Percentiles rank a stretch among this genome's conserved stretches.
Evolutionary conservation across 2,797 vertebrate species (phyloP).

Genomic region (Sphenopsis melanotis): DNA sequence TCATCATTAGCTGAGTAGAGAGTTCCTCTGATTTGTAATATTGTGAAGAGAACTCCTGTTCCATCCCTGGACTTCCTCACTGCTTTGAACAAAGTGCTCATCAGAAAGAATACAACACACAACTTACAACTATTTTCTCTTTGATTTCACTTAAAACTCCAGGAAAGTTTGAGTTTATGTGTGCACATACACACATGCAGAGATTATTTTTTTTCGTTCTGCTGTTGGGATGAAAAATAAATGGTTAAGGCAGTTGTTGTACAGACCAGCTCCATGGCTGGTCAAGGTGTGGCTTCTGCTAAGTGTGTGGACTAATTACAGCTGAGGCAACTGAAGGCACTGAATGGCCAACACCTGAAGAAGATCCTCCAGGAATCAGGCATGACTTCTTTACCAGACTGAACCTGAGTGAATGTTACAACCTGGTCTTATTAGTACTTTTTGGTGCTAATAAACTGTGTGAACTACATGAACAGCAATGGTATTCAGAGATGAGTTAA

Average conservation of each 20-base stretch:
- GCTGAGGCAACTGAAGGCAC: not conserved
- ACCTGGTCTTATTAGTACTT: not conserved
- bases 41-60: not conserved
- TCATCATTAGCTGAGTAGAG: not conserved
- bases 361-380: not conserved
- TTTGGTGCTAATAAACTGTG: not conserved
- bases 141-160: not conserved
- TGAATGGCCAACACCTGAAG: not conserved
- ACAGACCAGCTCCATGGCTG: not conserved
- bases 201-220: not conserved
- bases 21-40: not conserved
- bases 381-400: not conserved
- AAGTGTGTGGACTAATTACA: not conserved
- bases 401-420: not conserved
- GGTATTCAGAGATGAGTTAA: not conserved
- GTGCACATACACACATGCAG: rapidly evolving
- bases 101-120: not conserved
- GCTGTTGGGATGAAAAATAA: not conserved
- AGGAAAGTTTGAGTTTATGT: not conserved
- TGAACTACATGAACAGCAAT: not conserved
- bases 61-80: not conserved
- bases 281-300: not conserved
- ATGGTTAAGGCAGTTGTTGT: not conserved
- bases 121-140: not conserved
- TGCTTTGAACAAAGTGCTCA: not conserved